Conservation (phyloP, 1,140 invertebrate genomes). For the Pentalonia nigronervosa region DNA sequence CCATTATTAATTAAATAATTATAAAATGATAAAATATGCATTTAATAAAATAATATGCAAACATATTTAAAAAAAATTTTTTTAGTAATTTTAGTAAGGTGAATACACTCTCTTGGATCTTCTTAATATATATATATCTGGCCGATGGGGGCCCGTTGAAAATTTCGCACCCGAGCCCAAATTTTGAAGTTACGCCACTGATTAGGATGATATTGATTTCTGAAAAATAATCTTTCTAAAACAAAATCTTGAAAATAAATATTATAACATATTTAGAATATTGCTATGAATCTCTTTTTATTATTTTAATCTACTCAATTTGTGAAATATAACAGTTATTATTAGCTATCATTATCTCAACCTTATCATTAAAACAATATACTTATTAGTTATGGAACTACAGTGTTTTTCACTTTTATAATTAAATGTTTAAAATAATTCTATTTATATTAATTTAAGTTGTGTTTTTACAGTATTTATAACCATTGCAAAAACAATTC, state of each 20-base stretch:
- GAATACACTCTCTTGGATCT: no score
- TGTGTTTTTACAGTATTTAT: slow-evolving; percentile 45
- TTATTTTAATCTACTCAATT: neutral
- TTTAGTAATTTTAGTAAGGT: no score
- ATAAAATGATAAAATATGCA: no score
- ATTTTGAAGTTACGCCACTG: no score
- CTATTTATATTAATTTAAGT: neutral
- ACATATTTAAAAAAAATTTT: no score
- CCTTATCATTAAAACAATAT: neutral
- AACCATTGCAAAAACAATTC: slow-evolving; percentile 35
- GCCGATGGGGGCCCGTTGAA: no score
- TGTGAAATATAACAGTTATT: neutral
- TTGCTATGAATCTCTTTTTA: neutral
- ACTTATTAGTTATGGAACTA: neutral
- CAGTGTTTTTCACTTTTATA: neutral
- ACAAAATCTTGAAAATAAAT: neutral
- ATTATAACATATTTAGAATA: neutral
- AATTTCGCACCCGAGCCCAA: no score
- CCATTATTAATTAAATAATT: no score
- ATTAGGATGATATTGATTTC: neutral
- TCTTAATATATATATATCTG: no score
- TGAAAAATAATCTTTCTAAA: neutral
- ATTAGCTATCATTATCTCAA: neutral
- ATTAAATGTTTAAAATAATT: neutral
- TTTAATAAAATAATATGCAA: no score